Conservation (phyloP, 2,113 vertebrate genomes). For the Nanorana parkeri region DNA sequence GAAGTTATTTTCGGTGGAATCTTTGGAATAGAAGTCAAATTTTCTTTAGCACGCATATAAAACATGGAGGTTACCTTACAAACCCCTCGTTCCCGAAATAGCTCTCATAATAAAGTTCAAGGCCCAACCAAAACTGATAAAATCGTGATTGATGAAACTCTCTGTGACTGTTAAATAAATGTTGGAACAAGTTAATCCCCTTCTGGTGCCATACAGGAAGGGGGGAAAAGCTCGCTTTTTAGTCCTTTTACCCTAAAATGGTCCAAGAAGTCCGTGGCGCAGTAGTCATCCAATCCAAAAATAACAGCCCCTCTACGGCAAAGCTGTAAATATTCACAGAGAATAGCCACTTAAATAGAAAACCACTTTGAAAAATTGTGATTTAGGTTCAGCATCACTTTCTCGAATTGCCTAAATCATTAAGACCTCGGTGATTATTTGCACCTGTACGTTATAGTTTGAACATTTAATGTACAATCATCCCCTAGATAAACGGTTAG, state of each 20-base stretch:
- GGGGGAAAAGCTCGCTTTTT: no score
- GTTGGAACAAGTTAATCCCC: not conserved
- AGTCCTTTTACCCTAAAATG: not conserved
- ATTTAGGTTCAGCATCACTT: slow-evolving; percentile 20
- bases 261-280: not conserved
- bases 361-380: slow-evolving; percentile 23
- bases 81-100: no score
- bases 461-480: not conserved
- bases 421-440: slow-evolving; percentile 15
- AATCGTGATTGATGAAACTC: not conserved
- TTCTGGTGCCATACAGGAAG: not conserved
- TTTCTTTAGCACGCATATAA: not conserved
- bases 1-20: not conserved
- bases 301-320: not conserved
- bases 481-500: not conserved
- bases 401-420: slow-evolving; percentile 25
- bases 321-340: not conserved
- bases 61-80: not conserved
- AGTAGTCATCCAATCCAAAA: not conserved
- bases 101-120: not conserved
- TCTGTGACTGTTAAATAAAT: not conserved
- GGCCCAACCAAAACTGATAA: not conserved
- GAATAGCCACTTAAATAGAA: slow-evolving; percentile 6
- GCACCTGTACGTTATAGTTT: slow-evolving; percentile 1
- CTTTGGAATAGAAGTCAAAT: not conserved